Percentiles rank a stretch among this genome's conserved stretches.
Evolutionary conservation across 2,888 invertebrate genomes (phyloP).

Genomic region (Germaria angustata): DNA sequence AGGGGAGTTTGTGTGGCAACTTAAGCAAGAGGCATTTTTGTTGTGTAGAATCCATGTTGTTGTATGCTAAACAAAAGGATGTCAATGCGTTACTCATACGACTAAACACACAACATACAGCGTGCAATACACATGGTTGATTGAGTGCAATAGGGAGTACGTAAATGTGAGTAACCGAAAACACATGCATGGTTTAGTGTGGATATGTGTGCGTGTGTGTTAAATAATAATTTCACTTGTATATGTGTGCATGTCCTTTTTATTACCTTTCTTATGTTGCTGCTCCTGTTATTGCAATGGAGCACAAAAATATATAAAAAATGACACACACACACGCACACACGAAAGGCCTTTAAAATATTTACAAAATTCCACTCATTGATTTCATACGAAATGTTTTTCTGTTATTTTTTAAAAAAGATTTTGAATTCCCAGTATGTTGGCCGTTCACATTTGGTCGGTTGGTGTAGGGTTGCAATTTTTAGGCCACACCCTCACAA

Average conservation of each 20-base stretch:
- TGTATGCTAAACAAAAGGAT: conserved; percentile 49
- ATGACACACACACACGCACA: not conserved
- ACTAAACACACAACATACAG: not conserved
- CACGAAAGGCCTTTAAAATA: conserved; percentile 7
- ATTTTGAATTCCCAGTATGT: conserved; percentile 39
- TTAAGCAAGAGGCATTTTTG: conserved; percentile 18
- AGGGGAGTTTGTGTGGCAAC: conserved; percentile 2
- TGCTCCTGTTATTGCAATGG: conserved; percentile 33
- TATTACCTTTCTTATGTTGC: conserved; percentile 55
- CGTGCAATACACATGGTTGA: conserved; percentile 22
- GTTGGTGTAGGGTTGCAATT: conserved; percentile 73
- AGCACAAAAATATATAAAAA: conserved; percentile 29
- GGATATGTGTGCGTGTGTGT: not conserved
- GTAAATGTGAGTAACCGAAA: not conserved
- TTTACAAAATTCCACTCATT: conserved; percentile 62
- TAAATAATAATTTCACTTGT: not conserved
- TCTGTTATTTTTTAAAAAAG: not conserved
- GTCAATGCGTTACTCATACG: conserved; percentile 64
- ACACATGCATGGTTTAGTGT: not conserved
- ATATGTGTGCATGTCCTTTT: conserved; percentile 48
- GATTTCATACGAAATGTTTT: conserved; percentile 55
- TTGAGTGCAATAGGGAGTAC: conserved; percentile 43
- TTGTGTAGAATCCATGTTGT: not conserved
- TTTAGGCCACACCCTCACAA: conserved; percentile 79
- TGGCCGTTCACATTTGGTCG: conserved; percentile 65